Conservation (phyloP, 2,888 invertebrate species). For the Harpalus rubripes region DNA sequence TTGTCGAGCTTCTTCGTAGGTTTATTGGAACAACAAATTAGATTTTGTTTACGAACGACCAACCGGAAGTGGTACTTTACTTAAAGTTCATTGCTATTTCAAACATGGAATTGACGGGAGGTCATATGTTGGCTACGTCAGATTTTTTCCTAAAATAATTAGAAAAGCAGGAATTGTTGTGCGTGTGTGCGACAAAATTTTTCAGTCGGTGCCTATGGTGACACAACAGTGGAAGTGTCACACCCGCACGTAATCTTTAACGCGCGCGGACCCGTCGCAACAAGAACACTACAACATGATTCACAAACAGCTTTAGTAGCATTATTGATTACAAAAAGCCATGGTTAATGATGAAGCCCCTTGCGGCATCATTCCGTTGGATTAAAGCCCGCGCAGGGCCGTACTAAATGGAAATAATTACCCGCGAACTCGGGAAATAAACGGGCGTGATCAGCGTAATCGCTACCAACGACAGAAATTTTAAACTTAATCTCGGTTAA, state of each 20-base stretch:
- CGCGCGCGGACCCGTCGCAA: constrained; percentile 34
- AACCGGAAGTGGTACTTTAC: too few species aligned
- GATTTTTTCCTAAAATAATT: too few species aligned
- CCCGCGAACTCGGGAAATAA: constrained; percentile 32
- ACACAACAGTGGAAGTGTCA: background rate
- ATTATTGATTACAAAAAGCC: constrained; percentile 71
- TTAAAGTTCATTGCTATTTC: too few species aligned
- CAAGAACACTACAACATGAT: constrained; percentile 68
- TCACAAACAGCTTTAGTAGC: constrained; percentile 70
- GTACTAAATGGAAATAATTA: constrained; percentile 53
- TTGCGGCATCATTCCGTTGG: constrained; percentile 69
- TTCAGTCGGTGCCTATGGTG: too few species aligned
- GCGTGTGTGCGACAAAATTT: too few species aligned
- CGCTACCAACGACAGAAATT: constrained; percentile 27
- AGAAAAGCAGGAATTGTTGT: too few species aligned
- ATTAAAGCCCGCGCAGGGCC: constrained; percentile 67
- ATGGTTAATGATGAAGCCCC: constrained; percentile 70
- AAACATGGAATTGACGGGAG: too few species aligned
- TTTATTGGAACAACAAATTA: too few species aligned
- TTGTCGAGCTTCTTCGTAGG: too few species aligned
- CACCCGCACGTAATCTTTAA: constrained; percentile 44
- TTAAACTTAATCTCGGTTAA: constrained; percentile 34
- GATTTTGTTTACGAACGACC: too few species aligned
- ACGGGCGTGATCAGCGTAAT: constrained; percentile 21
- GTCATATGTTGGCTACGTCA: too few species aligned